These are phyloP conservation scores for Crossocerus cetratus DNA, from an alignment of 2,888 invertebrate genomes.

Conservation along the genomic window DNA sequence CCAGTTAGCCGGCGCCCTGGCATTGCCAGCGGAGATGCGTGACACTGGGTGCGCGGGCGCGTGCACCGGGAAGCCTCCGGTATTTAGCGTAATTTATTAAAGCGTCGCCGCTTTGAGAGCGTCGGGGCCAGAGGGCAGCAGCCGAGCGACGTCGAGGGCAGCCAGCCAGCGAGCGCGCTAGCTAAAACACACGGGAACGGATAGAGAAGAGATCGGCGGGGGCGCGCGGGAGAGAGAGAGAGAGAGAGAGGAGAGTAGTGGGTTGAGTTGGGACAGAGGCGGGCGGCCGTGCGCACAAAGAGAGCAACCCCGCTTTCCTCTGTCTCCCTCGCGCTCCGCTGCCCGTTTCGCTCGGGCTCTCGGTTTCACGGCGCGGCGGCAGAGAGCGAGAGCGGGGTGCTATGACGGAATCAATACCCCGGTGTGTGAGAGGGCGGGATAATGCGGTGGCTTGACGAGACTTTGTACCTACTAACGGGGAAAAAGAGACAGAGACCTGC, in stretches of 20 bases:
- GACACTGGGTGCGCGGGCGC: conserved; percentile 13
- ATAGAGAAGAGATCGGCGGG: too few species aligned
- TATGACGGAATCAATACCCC: conserved; percentile 72
- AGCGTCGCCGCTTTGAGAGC: conserved; percentile 54
- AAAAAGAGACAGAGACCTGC: conserved; percentile 25
- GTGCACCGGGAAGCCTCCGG: conserved; percentile 33
- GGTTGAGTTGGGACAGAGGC: background rate
- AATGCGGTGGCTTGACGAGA: conserved; percentile 73
- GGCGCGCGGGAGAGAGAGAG: background rate
- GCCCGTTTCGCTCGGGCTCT: too few species aligned
- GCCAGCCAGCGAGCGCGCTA: conserved; percentile 12
- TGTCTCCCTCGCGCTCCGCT: too few species aligned
- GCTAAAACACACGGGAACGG: conserved; percentile 38
- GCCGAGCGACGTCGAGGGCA: too few species aligned
- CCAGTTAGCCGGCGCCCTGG: background rate
- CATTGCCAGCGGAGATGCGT: background rate
- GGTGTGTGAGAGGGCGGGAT: conserved; percentile 71
- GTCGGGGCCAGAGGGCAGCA: conserved; percentile 16
- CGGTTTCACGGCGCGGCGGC: background rate
- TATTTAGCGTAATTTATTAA: conserved; percentile 72
- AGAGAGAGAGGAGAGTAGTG: conserved; percentile 9
- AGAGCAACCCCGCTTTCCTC: conserved; percentile 54
- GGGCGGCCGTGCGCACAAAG: conserved; percentile 41
- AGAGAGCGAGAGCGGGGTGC: conserved; percentile 49
- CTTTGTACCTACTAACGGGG: conserved; percentile 58